Base-by-base conservation (phyloP, 1,140 invertebrate genomes). In the Trachymyrmex cornetzi region DNA sequence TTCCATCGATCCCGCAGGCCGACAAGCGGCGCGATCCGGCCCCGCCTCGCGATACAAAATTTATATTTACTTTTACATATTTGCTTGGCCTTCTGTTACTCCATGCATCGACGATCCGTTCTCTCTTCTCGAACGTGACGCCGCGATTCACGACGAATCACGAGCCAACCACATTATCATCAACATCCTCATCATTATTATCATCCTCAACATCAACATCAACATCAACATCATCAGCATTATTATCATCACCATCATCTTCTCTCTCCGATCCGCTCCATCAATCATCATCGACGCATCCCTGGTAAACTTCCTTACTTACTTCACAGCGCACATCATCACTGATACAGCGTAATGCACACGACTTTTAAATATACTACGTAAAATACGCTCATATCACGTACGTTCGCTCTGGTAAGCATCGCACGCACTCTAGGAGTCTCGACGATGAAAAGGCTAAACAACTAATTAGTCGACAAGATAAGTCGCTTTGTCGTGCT, bases 301-400 rank as follows among this genome's bases (percentile, higher is more conserved):
- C 77, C 57, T 89, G 34, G 71, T 90, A 81, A 90, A 85, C 80
- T 30, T 77, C 59, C 61, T 84, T 81, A 91, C 61, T 81, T 90
- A 91, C 61, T 77, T 90, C 89, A 91, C 85, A 79, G 89, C 75
- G 89, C 90, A 91, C 90, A 91, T 91, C 90, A 91, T 91, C 90
- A 91, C 90, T 91, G 90, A 91, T 91, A 91, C 90, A 91, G 90
- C 90, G 90, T 91, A 91, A 91, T 91, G 87, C 88, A 91, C 89
- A 91, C 85, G 72, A 84, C 67, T 87, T 77, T 67, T 72, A 82
- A 89, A 87, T 86, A 87, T 89, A 22, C 88, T 79, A 89, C 50
- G 48, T 89, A 89, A 81, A 81, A 87, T 88, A 89, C 87, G 87
- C 89, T 91, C 89, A 88, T 89, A 80, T 81, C 80, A 91, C 90